Evolutionary conservation across 1,140 invertebrate genomes (phyloP), one percentile per base, ranked within the genome.

Genomic region (Tachypleus tridentatus): DNA sequence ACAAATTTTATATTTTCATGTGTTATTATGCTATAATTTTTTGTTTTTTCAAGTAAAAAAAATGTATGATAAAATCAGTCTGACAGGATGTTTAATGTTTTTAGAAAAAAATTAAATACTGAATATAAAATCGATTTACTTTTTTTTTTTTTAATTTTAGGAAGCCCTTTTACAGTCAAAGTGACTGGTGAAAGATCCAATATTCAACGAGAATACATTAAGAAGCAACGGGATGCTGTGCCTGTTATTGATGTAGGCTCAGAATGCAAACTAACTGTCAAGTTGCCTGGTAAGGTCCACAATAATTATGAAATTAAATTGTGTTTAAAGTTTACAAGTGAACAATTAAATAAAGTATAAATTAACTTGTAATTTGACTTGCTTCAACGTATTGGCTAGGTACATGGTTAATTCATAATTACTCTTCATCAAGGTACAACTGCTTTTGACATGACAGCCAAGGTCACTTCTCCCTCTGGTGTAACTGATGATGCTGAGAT

Each of bases 241-340:
- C 93, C 93, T 1, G 83, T 94, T 11, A 95, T 91, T 0, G 92
- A 96, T 77, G 92, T 97, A 57, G 94, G 94, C 50, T 54, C 59
- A 56, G 87, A 95, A 77, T 97, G 93, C 78, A 92, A 93, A 75
- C 82, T 98, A 9, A 93, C 92, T 3, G 94, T 97, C 75, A 96
- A 97, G 77, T 92, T 98, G 85, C 93, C 93, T 63, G 62, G 67
- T 68, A 54, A 51, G 49, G 70, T 5, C 7, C n/a, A 49, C 51
- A 50, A n/a, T 6, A 29, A 1, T 29, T 29, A 29, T 29, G 29
- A 29, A 29, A 29, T 29, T 29, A 29, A 29, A 29, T 29, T 29
- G 29, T 29, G 29, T 29, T 29, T 29, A 29, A 29, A 29, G 29
- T 29, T 29, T 29, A 29, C 29, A 29, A 29, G 29, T 29, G 29